These are phyloP conservation scores for Zonitis immaculata DNA, from an alignment of 2,888 invertebrate genomes.

Conservation along the genomic window DNA sequence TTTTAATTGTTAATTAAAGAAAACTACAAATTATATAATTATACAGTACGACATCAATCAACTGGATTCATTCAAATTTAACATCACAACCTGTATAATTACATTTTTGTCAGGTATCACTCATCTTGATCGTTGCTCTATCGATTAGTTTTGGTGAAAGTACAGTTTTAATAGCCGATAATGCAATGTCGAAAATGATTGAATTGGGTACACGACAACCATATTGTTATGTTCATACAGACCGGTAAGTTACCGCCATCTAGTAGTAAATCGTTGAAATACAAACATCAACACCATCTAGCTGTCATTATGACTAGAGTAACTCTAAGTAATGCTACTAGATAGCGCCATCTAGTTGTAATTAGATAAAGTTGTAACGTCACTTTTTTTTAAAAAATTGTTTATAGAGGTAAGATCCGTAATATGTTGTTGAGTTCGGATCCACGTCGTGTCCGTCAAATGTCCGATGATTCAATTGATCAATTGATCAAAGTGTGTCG, in stretches of 20 bases:
- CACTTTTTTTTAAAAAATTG: too few relatives aligned
- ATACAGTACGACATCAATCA: too few relatives aligned
- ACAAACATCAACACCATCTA: too few relatives aligned
- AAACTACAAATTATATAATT: too few relatives aligned
- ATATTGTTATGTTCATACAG: slow-evolving; percentile 57
- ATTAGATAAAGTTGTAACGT: too few relatives aligned
- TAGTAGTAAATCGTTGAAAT: too few relatives aligned
- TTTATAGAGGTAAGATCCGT: slow-evolving; percentile 55
- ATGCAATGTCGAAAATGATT: slow-evolving; percentile 60
- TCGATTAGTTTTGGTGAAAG: slow-evolving; percentile 7
- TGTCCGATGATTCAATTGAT: slow-evolving; percentile 56
- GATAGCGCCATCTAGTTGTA: too few relatives aligned
- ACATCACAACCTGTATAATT: too few relatives aligned
- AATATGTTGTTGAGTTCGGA: slow-evolving; percentile 57
- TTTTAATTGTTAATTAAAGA: too few relatives aligned
- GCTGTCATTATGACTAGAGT: too few relatives aligned
- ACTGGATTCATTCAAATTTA: too few relatives aligned
- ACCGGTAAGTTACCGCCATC: slow-evolving; percentile 54
- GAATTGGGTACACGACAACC: slow-evolving; percentile 57
- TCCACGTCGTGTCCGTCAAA: slow-evolving; percentile 54
- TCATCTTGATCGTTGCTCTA: slow-evolving; percentile 5
- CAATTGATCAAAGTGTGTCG: slow-evolving; percentile 57
- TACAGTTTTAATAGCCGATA: slow-evolving; percentile 58
- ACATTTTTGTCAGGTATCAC: slow-evolving; percentile 6
- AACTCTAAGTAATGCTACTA: too few relatives aligned